Evolutionary conservation across 2,888 invertebrate genomes (phyloP), one percentile per base, ranked within the genome.

Genomic region (Conchocele bisecta): DNA sequence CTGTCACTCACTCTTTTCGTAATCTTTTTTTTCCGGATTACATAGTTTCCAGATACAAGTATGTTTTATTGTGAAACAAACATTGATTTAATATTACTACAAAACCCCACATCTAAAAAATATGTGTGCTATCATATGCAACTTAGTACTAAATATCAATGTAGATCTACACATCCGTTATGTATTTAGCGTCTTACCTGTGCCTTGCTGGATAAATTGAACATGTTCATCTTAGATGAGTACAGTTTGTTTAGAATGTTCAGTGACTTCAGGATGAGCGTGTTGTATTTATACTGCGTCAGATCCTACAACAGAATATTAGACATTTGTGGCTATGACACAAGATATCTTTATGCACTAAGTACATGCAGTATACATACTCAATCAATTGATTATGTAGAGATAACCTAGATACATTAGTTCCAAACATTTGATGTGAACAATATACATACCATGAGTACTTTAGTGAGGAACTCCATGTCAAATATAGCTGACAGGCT

Each of bases 191-290:
- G n/a, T 31, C 15, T 50, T 81, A 89, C 90, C 89, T 89, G 90
- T 1, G 90, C 91, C 74, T 86, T 86, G 42, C 85, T 83, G 15
- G 91, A 88, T 15, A 88, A 74, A 50, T 86, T 87, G 78, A 91
- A 91, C 85, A 91, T 85, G 74, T 89, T 87, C 59, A 86, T 88
- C 75, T 90, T 90, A n/a, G 90, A 88, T 1, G 91, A 91, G 76
- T 89, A 91, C 44, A 89, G 86, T 63, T 89, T 89, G 83, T 91
- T 91, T 33, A 91, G 84, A 11, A 91, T 87, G 57, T 87, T 85
- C 50, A 91, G 79, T 4, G 91, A 84, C 77, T 91, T 89, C 26
- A 89, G 89, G 50, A 91, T 87, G 82, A 91, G 80, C 66, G 88
- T 88, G 83, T 90, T 87, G 77, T 91, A 89, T 56, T 90, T 88